phyloP scores from a whole-genome alignment of 1,140 invertebrate genomes.

The Brachionus rubens region DNA sequence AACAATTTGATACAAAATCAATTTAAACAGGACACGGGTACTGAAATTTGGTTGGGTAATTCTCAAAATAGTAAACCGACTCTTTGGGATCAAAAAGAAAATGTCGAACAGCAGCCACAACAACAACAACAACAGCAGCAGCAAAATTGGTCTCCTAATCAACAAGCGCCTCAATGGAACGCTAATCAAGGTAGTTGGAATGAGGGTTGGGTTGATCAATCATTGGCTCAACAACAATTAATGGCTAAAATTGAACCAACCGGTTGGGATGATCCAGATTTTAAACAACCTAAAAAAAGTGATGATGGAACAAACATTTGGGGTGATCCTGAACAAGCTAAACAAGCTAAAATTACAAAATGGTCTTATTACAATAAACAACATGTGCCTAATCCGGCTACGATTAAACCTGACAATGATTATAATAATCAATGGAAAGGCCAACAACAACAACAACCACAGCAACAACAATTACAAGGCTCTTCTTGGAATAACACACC shows the following conservation, averaged over 20 bases:
- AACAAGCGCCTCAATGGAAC: conserved; percentile 4
- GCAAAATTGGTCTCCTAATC: conserved; percentile 5
- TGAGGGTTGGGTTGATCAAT: not conserved
- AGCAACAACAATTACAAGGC: not conserved
- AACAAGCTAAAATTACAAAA: conserved; percentile 1
- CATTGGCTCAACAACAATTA: not conserved
- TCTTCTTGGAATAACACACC: conserved; percentile 2
- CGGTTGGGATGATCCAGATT: conserved; percentile 40
- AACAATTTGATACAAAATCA: not conserved
- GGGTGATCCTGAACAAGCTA: conserved; percentile 17
- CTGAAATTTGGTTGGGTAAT: not conserved
- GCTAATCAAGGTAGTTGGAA: not conserved
- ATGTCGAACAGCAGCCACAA: too few relatives aligned
- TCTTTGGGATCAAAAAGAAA: not conserved
- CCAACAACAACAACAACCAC: not conserved
- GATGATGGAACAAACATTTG: conserved; percentile 43
- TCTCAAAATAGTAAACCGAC: not conserved
- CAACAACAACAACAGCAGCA: not conserved
- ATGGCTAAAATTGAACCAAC: conserved; percentile 27
- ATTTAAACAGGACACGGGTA: not conserved
- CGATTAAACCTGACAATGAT: not conserved
- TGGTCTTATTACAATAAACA: conserved; percentile 13
- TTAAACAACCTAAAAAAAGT: not conserved
- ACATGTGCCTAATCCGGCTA: conserved; percentile 25
- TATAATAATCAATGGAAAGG: not conserved